phyloP scores from a whole-genome alignment of 2,888 invertebrate genomes.

The Hirtodrosophila alboralis region DNA sequence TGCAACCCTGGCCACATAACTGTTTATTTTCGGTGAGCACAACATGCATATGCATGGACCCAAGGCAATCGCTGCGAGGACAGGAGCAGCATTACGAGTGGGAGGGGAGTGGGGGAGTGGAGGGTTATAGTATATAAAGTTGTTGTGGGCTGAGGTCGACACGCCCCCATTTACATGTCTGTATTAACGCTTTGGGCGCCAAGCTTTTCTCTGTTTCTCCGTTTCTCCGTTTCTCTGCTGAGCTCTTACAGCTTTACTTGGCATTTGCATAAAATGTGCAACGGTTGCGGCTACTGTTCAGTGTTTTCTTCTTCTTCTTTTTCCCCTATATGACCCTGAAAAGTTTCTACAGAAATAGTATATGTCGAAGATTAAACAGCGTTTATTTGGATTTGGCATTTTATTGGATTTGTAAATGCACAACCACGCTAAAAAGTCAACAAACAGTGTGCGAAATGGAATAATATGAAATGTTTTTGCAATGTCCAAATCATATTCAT shows the following conservation, averaged over 20 bases:
- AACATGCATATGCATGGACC: background rate
- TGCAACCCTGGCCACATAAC: constrained; percentile 49
- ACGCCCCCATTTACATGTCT: constrained; percentile 36
- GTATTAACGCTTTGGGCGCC: constrained; percentile 59
- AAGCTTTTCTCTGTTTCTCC: too few relatives aligned
- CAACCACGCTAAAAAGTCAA: too few relatives aligned
- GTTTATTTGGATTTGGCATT: too few relatives aligned
- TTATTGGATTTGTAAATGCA: too few relatives aligned
- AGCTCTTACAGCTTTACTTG: constrained; percentile 10
- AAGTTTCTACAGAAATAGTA: too few relatives aligned
- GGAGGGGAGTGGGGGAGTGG: too few relatives aligned
- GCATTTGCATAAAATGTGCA: constrained; percentile 70
- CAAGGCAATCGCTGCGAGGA: background rate
- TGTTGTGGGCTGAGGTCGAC: constrained; percentile 19
- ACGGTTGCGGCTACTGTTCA: constrained; percentile 25
- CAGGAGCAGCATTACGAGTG: too few relatives aligned
- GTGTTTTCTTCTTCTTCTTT: background rate
- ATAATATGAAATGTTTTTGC: too few relatives aligned
- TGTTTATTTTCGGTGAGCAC: constrained; percentile 43
- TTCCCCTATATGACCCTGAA: constrained; percentile 7
- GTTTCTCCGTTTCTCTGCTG: constrained; percentile 9
- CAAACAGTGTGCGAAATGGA: too few relatives aligned
- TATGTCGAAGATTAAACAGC: too few relatives aligned
- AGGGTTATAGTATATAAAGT: too few relatives aligned
- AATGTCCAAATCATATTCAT: too few relatives aligned